Conservation (phyloP, 2,888 invertebrate genomes). For the Cataglyphis altisquamis region DNA sequence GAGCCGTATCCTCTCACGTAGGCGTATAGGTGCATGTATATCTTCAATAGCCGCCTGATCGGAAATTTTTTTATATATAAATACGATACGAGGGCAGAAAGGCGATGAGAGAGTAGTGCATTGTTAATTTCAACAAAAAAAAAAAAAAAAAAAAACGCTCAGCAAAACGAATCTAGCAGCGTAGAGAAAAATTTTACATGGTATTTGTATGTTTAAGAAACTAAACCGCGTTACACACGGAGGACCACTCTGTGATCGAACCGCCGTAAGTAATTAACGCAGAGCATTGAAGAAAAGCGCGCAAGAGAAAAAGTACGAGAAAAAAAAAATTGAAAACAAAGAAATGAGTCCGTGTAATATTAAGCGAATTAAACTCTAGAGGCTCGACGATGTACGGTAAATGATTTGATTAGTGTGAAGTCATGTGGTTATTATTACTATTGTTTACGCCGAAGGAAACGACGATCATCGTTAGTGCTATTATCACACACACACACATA, state of each 20-base stretch:
- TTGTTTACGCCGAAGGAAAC: conserved; percentile 60
- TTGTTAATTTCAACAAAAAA: conserved; percentile 55
- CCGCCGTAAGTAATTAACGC: conserved; percentile 38
- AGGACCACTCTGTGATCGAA: conserved; percentile 37
- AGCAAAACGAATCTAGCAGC: conserved; percentile 65
- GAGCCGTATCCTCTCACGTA: neutral
- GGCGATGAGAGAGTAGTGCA: conserved; percentile 35
- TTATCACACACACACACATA: conserved; percentile 14
- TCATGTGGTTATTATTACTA: conserved; percentile 54
- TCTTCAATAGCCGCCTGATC: conserved; percentile 21
- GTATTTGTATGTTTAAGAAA: conserved; percentile 67
- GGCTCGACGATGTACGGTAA: conserved; percentile 56
- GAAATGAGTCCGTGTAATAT: conserved; percentile 57
- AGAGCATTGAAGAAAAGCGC: conserved; percentile 18
- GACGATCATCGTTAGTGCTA: conserved; percentile 61
- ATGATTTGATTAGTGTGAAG: conserved; percentile 61
- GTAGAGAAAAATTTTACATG: conserved; percentile 66
- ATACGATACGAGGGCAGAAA: conserved; percentile 6
- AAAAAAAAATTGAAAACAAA: neutral
- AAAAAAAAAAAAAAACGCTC: conserved; percentile 46
- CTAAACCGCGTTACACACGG: conserved; percentile 36
- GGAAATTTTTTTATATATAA: conserved; percentile 54
- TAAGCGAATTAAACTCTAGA: conserved; percentile 47
- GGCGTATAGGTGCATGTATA: conserved; percentile 4
- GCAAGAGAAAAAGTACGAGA: neutral